Conservation (phyloP, 2,888 invertebrate species). For the Allolobophora icterica region DNA sequence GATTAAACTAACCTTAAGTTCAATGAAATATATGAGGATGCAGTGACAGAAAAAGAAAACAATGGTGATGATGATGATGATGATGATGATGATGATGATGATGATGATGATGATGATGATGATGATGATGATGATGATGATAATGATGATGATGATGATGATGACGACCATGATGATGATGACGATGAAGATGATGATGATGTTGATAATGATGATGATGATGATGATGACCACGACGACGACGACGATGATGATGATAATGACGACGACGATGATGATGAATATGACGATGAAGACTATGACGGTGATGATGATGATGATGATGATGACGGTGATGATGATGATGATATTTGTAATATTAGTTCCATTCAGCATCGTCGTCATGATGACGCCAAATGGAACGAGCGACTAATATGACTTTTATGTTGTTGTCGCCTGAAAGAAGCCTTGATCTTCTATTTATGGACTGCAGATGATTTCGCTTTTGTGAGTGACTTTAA, state of each 20-base stretch:
- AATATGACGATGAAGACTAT: neutral
- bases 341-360: neutral
- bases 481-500: no score
- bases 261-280: neutral
- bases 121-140: conserved; percentile 26
- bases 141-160: conserved; percentile 23
- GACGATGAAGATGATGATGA: neutral
- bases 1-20: no score
- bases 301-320: conserved; percentile 23
- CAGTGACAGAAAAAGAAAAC: neutral
- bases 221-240: neutral
- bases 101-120: conserved; percentile 25
- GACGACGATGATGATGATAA: neutral
- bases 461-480: neutral
- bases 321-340: conserved; percentile 12
- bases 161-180: conserved; percentile 1
- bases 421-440: neutral
- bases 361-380: neutral
- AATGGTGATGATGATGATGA: neutral
- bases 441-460: neutral
- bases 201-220: conserved; percentile 4
- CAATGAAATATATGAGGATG: neutral
- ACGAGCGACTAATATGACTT: neutral
- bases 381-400: neutral
- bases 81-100: conserved; percentile 14